Base-by-base conservation (phyloP, 2,113 vertebrate genomes). In the Otis tarda region DNA sequence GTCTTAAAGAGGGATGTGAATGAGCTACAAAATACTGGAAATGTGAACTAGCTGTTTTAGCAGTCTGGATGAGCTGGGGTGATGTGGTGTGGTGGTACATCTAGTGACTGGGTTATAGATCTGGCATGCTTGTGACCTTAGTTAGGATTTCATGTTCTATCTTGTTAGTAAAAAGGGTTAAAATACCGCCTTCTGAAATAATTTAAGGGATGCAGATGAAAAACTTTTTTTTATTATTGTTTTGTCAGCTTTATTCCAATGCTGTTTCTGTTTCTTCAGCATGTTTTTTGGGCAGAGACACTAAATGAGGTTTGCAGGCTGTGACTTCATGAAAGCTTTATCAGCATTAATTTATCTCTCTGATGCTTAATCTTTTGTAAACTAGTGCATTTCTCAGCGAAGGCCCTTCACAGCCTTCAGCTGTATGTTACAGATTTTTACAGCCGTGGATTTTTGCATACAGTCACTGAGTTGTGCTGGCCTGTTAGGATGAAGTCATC, bases 401-500 rank as follows among this genome's bases (percentile, higher is more conserved):
- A 50, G 70, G 41, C 67, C 60, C 39, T 53, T 82, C n/a, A 60
- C 57, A 68, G 56, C 88, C 64, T 77, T 87, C 76, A 86, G 63
- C 78, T 80, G 57, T 28, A 7, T 1, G 4, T 70, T 89, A n/a
- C 39, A 82, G 75, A 22, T 71, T 82, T 92, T 82, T 87, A 43
- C 55, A 85, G 74, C 76, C 76, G 8, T 81, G 37, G 56, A 14
- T 74, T 86, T 90, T 86, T 94, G 47, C 64, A 14, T 74, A 37
- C 16, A 69, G 73, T 83, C 31, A 8, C 30, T 68, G 83, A 70
- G 75, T 86, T 92, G 76, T 84, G 90, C 86, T 92, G 88, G 88
- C 57, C 89, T 93, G 76, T 90, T 70, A 35, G 30, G 83, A 83
- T 95, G 95, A 92, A 93, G 90, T 96, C 90, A 86, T 88, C 81